Evolutionary conservation across 2,797 vertebrate species (phyloP).

Genomic region (Petrocephalus sullivani): DNA sequence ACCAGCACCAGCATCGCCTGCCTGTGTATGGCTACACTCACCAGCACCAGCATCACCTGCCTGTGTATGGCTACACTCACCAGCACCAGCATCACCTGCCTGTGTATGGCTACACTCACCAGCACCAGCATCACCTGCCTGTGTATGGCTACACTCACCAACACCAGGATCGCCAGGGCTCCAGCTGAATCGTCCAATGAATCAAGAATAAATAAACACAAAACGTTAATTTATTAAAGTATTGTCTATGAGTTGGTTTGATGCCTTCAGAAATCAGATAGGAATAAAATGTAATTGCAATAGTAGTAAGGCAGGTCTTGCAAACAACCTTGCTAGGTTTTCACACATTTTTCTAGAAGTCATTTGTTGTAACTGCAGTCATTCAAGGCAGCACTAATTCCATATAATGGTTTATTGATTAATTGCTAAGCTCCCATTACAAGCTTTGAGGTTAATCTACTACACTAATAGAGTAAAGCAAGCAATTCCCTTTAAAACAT

Average conservation of each 20-base stretch:
- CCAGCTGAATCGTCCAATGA: background rate
- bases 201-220: background rate
- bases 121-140: background rate
- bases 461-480: background rate
- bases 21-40: background rate
- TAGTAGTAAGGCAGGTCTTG: background rate
- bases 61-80: background rate
- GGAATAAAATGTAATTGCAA: background rate
- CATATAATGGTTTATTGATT: background rate
- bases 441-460: background rate
- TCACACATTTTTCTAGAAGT: background rate
- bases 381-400: background rate
- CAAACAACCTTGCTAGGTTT: background rate
- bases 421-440: background rate
- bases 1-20: background rate
- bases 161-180: background rate
- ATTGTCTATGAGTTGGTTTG: background rate
- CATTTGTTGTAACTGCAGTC: background rate
- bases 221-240: background rate
- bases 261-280: background rate
- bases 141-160: background rate
- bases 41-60: background rate
- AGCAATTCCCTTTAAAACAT: background rate
- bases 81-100: background rate
- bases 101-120: background rate